Conservation (phyloP, 2,113 vertebrate genomes). For the Andinoacara biseriatus region DNA sequence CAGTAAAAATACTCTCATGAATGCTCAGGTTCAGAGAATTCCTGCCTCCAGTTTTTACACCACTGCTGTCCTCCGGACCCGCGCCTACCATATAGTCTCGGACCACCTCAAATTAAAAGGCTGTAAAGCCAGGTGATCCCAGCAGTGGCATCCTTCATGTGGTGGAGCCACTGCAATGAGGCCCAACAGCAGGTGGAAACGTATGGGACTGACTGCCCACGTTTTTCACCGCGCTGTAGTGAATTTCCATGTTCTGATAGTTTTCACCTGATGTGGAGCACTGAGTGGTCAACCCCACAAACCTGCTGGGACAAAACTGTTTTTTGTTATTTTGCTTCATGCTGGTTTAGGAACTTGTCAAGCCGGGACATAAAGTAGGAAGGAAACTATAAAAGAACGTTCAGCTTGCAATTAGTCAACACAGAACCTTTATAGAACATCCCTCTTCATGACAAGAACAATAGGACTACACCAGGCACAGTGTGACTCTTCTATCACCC, state of each 20-base stretch:
- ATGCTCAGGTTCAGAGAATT: background rate
- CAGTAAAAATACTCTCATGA: background rate
- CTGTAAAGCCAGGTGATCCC: background rate
- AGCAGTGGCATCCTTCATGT: background rate
- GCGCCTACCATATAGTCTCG: background rate
- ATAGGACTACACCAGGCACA: background rate
- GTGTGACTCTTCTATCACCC: background rate
- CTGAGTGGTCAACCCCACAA: background rate
- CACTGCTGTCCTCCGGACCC: background rate
- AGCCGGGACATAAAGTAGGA: background rate
- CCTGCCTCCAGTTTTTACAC: background rate
- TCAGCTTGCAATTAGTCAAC: background rate
- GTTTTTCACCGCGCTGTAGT: background rate
- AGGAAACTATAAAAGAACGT: background rate
- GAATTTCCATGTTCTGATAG: background rate
- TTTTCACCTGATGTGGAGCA: background rate
- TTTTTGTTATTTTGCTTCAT: too few relatives aligned
- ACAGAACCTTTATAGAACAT: background rate
- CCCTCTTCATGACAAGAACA: background rate
- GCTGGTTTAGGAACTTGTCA: background rate
- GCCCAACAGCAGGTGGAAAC: background rate
- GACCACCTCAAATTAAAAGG: background rate
- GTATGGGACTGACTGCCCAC: background rate
- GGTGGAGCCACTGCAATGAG: background rate
- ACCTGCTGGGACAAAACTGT: background rate